Conservation (phyloP, 2,888 invertebrate species). For the Strigamia crassipes region DNA sequence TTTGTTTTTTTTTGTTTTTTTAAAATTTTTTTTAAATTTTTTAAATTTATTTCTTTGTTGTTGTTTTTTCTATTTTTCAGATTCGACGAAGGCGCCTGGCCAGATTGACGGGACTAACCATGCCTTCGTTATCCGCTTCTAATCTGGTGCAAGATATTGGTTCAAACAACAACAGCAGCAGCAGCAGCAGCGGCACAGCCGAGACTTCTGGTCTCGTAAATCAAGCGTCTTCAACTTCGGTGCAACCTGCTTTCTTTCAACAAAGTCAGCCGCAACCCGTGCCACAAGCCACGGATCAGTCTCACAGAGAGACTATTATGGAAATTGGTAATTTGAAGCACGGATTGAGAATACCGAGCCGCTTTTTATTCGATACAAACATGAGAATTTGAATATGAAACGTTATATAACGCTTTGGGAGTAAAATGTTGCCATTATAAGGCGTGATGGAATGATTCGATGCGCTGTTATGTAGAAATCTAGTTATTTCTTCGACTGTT, state of each 20-base stretch:
- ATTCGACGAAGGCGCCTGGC: conserved; percentile 77
- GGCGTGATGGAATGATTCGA: too few relatives aligned
- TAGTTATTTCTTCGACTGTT: too few relatives aligned
- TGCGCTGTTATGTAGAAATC: too few relatives aligned
- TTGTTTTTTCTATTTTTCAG: conserved; percentile 60
- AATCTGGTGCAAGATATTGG: neutral
- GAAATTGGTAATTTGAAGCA: conserved; percentile 43
- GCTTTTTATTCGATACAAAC: neutral
- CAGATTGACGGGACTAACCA: conserved; percentile 69
- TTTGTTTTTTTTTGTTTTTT: neutral
- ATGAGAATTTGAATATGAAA: neutral
- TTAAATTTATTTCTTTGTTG: too few relatives aligned
- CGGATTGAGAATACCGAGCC: too few relatives aligned
- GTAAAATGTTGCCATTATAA: neutral
- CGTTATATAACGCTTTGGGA: neutral
- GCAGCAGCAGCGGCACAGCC: conserved; percentile 11
- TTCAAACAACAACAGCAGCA: conserved; percentile 14
- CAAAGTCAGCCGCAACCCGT: conserved; percentile 45
- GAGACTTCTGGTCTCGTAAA: neutral
- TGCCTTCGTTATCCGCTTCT: conserved; percentile 58
- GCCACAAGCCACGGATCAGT: neutral
- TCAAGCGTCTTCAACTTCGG: neutral
- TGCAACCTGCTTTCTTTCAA: conserved; percentile 44
- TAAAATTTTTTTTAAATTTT: neutral
- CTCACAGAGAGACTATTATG: conserved; percentile 23